Percentiles rank a stretch among this genome's conserved stretches.
These are phyloP conservation scores for Phyllostomus hastatus DNA, from an alignment of 2,113 vertebrate species.

Conservation along the genomic window DNA sequence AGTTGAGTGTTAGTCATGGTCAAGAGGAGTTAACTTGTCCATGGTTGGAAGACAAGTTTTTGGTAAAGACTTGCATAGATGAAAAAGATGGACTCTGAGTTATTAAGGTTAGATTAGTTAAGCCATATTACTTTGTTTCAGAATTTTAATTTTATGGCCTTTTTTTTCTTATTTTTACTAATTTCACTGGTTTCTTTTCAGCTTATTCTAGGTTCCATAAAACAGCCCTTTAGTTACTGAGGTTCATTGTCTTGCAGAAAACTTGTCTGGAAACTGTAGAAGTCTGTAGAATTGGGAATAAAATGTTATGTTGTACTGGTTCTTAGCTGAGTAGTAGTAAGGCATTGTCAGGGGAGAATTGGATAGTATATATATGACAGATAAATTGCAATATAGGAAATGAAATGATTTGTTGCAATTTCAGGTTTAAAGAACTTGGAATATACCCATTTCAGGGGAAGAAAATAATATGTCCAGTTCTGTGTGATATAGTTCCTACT, in stretches of 20 bases:
- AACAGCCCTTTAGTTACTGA: background rate
- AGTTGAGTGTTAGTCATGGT: background rate
- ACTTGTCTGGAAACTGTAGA: background rate
- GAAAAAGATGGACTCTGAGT: no score
- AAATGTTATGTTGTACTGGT: background rate
- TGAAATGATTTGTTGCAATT: background rate
- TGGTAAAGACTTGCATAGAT: background rate
- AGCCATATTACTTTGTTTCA: background rate
- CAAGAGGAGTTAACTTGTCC: background rate
- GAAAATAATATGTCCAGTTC: background rate
- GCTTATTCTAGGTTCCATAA: background rate
- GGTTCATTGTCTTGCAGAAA: background rate
- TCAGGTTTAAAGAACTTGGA: background rate
- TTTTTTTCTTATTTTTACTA: background rate
- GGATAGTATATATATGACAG: background rate
- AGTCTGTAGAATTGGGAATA: background rate
- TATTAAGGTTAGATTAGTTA: background rate
- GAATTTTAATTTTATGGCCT: background rate
- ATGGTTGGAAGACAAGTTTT: background rate
- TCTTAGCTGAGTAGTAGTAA: background rate
- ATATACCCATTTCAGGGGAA: background rate
- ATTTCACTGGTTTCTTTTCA: background rate
- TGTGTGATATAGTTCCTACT: background rate
- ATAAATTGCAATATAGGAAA: background rate
- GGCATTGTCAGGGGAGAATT: background rate